phyloP scores from a whole-genome alignment of 1,140 invertebrate genomes.

The Aphis gossypii region DNA sequence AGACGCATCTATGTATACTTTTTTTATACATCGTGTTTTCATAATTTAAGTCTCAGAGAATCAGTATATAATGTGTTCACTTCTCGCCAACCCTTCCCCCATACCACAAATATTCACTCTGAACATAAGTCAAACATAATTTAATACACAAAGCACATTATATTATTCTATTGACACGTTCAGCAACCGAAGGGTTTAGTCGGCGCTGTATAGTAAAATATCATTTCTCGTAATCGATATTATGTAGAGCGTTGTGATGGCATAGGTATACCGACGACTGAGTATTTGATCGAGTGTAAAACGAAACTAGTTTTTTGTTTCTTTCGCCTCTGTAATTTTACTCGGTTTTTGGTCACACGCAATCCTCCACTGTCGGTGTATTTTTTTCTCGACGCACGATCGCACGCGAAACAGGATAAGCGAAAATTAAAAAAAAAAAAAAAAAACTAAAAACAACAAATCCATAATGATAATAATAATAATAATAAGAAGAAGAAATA shows the following conservation, averaged over 20 bases:
- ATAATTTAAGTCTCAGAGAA: too few relatives aligned
- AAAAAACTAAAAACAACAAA: background rate
- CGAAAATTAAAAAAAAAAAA: background rate
- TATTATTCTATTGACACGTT: background rate
- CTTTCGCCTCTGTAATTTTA: background rate
- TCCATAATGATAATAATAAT: background rate
- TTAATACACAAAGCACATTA: background rate
- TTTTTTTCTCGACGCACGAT: background rate
- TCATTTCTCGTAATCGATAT: background rate
- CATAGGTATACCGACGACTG: background rate
- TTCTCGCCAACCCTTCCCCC: too few relatives aligned
- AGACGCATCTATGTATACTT: too few relatives aligned
- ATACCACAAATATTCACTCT: background rate
- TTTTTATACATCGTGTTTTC: too few relatives aligned
- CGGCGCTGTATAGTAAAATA: background rate
- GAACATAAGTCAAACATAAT: too few relatives aligned
- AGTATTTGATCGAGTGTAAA: background rate
- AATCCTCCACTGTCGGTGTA: background rate
- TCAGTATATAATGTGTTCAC: too few relatives aligned
- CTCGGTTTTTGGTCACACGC: conserved; percentile 14
- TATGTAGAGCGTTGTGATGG: background rate
- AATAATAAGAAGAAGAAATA: background rate
- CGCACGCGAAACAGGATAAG: background rate
- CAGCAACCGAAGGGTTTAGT: background rate
- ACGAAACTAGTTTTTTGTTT: background rate